A percentile compares a stretch with the other conserved stretches of the same genome.
Evolutionary conservation across 2,797 vertebrate genomes (phyloP).

Genomic region (Micropoecilia bifurca): DNA sequence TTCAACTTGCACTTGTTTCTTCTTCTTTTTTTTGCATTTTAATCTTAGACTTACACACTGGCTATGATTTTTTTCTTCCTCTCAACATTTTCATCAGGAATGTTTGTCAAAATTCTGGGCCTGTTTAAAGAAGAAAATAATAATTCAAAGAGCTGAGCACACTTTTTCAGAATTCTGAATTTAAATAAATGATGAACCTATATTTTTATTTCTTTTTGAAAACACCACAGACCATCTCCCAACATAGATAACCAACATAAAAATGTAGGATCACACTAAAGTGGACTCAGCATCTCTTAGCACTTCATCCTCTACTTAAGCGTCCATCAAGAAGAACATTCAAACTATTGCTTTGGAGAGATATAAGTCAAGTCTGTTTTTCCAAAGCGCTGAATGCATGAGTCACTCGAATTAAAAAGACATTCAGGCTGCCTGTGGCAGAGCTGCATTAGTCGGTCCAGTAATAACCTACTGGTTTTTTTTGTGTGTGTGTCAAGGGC

Average conservation of each 20-base stretch:
- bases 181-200: constrained; percentile 13
- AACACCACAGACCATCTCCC: constrained; percentile 15
- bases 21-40: not conserved
- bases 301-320: constrained; percentile 30
- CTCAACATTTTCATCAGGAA: not conserved
- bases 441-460: constrained; percentile 18
- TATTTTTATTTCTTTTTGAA: constrained; percentile 18
- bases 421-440: constrained; percentile 36
- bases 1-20: not conserved
- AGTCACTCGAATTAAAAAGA: constrained; percentile 60
- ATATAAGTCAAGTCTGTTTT: constrained; percentile 35
- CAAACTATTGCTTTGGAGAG: constrained; percentile 43
- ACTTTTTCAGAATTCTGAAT: not conserved
- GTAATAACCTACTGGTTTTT: constrained; percentile 37
- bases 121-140: not conserved
- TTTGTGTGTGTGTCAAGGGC: constrained; percentile 41
- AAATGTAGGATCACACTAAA: constrained; percentile 31
- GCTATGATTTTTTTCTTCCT: constrained; percentile 6
- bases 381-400: constrained; percentile 41
- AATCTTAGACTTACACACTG: not conserved
- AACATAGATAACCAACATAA: constrained; percentile 20
- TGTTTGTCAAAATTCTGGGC: not conserved
- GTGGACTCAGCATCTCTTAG: constrained; percentile 23
- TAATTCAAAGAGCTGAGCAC: not conserved
- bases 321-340: constrained; percentile 45